phyloP scores from a whole-genome alignment of 2,113 vertebrate species.

The Entomyzon cyanotis region DNA sequence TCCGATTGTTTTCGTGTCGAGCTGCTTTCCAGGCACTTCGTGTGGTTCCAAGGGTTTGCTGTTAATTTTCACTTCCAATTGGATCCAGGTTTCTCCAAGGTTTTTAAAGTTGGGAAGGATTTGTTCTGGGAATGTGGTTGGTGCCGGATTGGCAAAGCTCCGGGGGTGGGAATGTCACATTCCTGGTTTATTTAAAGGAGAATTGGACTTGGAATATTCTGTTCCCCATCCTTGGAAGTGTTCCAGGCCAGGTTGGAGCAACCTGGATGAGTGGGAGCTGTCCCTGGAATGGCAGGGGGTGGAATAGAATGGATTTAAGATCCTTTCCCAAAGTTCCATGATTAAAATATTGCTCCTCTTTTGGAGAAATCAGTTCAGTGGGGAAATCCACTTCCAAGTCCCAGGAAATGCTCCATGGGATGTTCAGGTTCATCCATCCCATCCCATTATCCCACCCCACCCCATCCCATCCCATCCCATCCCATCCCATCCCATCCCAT shows the following conservation, averaged over 20 bases:
- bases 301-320: not conserved
- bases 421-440: not conserved
- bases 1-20: slow-evolving; percentile 68
- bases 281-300: not conserved
- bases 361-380: not conserved
- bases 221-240: not conserved
- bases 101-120: slow-evolving; percentile 37
- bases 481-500: not conserved
- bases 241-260: not conserved
- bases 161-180: not conserved
- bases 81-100: slow-evolving; percentile 56
- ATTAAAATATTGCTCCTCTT: not conserved
- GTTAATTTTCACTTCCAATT: slow-evolving; percentile 75
- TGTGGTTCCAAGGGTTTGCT: slow-evolving; percentile 73
- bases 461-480: not conserved
- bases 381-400: not conserved
- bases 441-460: not conserved
- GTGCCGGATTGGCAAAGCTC: slow-evolving; percentile 4
- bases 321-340: not conserved
- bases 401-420: not conserved
- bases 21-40: slow-evolving; percentile 56
- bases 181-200: slow-evolving; percentile 14
- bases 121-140: slow-evolving; percentile 1
- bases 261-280: not conserved
- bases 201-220: not conserved